Evolutionary conservation across 2,113 vertebrate genomes (phyloP).

Genomic region (Dolichotis patagonum): DNA sequence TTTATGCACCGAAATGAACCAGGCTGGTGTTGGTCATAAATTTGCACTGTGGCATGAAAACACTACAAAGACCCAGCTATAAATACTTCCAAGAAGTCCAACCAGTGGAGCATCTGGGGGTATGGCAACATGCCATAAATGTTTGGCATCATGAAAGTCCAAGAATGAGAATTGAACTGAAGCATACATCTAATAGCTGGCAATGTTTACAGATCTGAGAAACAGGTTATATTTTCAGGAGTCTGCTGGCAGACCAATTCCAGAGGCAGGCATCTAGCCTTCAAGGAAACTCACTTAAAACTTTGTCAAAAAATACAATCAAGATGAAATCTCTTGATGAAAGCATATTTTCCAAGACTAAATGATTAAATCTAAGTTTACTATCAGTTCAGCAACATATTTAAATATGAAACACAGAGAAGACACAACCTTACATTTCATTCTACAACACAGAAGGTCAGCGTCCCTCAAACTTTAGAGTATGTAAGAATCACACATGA

Average conservation of each 20-base stretch:
- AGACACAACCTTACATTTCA: background rate
- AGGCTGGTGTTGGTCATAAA: background rate
- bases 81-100: slow-evolving; percentile 20
- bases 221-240: background rate
- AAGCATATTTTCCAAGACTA: background rate
- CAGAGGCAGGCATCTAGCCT: background rate
- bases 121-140: background rate
- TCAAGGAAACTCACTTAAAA: background rate
- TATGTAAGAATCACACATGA: background rate
- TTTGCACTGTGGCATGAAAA: background rate
- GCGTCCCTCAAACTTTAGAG: background rate
- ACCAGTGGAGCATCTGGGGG: background rate
- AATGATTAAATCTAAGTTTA: background rate
- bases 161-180: background rate
- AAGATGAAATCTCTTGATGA: background rate
- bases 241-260: background rate
- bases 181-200: background rate
- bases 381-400: background rate
- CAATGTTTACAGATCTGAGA: background rate
- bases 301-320: background rate
- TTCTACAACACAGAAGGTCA: background rate
- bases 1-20: background rate
- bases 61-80: background rate
- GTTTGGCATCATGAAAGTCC: background rate
- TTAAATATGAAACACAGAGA: background rate